Percentiles rank a stretch among this genome's conserved stretches.
These are phyloP conservation scores for Tetraneura akinire DNA, from an alignment of 1,140 invertebrate species.

Conservation along the genomic window DNA sequence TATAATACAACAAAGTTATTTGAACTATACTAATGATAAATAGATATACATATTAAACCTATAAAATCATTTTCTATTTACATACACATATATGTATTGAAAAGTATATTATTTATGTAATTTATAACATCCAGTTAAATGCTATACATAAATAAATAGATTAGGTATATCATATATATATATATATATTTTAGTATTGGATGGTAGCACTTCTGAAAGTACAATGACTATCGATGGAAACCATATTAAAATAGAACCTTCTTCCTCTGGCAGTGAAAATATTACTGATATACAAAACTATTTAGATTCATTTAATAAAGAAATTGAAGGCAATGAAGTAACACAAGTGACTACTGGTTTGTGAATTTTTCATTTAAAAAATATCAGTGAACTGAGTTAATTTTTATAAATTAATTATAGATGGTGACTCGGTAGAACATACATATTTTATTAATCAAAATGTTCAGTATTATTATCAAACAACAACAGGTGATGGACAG, in stretches of 20 bases:
- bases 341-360: conserved; percentile 55
- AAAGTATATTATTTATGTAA: no score
- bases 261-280: conserved; percentile 59
- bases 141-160: no score
- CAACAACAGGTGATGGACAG: conserved; percentile 60
- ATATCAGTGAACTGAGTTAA: conserved; percentile 34
- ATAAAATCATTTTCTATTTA: no score
- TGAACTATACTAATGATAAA: no score
- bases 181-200: conserved; percentile 30
- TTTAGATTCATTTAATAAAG: conserved; percentile 81
- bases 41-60: no score
- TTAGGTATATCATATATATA: not conserved
- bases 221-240: conserved; percentile 32
- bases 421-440: conserved; percentile 66
- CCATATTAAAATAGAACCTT: conserved; percentile 15
- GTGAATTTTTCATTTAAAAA: conserved; percentile 33
- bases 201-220: conserved; percentile 13
- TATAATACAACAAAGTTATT: no score
- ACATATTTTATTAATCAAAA: conserved; percentile 78
- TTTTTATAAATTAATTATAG: conserved; percentile 47
- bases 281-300: conserved; percentile 81
- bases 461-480: conserved; percentile 77
- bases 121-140: no score
- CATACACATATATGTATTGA: no score
- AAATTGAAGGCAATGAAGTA: conserved; percentile 70